Percentiles rank a stretch among this genome's conserved stretches.
phyloP scores from a whole-genome alignment of 2,888 invertebrate genomes.

The Kryphioiulus occultus region DNA sequence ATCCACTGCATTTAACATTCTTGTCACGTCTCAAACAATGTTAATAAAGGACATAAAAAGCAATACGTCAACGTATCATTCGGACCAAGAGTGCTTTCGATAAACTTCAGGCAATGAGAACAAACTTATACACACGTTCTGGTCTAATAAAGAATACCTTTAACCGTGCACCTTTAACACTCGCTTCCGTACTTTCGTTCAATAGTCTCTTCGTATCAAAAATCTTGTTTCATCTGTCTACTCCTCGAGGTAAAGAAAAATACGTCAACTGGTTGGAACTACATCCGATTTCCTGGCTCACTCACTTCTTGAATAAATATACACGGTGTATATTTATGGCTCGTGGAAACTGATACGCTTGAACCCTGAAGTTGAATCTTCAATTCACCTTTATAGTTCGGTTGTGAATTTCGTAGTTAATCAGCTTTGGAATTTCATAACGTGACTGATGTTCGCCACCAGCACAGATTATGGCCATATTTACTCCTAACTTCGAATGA shows the following conservation, averaged over 20 bases:
- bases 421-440: not conserved
- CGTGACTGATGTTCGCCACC: not conserved
- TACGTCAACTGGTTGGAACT: not conserved
- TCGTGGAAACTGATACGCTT: not conserved
- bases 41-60: not conserved
- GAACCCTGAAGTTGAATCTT: not conserved
- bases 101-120: not conserved
- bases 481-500: slow-evolving; percentile 50
- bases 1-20: not conserved
- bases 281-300: not conserved
- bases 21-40: not conserved
- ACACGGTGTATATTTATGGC: not conserved
- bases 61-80: too few species aligned
- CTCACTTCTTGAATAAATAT: not conserved
- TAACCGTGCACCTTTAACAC: not conserved
- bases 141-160: not conserved
- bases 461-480: not conserved
- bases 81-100: not conserved
- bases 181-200: not conserved
- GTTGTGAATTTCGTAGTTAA: not conserved
- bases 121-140: not conserved
- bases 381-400: not conserved
- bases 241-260: not conserved
- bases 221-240: not conserved
- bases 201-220: not conserved